Base-by-base conservation (phyloP, 2,888 invertebrate species). In the Folsomia candida region DNA sequence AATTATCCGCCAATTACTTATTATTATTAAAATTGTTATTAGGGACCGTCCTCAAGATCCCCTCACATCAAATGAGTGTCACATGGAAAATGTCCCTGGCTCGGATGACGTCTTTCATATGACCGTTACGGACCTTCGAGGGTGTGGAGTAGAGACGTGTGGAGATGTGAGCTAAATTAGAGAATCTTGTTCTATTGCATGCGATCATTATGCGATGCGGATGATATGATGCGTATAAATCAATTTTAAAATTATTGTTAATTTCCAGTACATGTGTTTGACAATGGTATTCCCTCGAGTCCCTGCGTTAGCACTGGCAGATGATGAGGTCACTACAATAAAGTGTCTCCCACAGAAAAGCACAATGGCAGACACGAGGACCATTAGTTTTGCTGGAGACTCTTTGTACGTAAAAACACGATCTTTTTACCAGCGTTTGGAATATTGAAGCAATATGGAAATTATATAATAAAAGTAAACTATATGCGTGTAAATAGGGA, bases 261-360 rank as follows among this genome's bases (percentile, higher is more conserved):
- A 57, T 58, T n/a, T 54, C 2, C 22, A 76, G 73, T 66, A 71
- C n/a, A 73, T 78, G 73, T 80, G 80, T 51, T 67, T 80, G n/a
- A 79, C 78, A 11, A 78, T 80, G 77, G 80, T 80, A 9, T 79
- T 80, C 37, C 80, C 80, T 3, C 70, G 77, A n/a, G 75, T 78
- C 11, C 78, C 78, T 20, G 72, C 73, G 14, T 47, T 80, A 9
- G 80, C 80, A 9, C 47, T 80, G 61, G 78, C 78, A 2, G 78
- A 80, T 58, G 80, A 80, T 67, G 78, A 80, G 76, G 78, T 80
- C 18, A 79, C 78, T 0, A 80, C 78, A 2, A 78, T 80, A 20
- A 78, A 78, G 69, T 80, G 80, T 62, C 60, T 70, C 6, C 78
- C 78, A 14, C 80, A 80, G 54, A 76, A 77, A 64, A 75, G 71